Conservation (phyloP, 2,888 invertebrate species). For the Sinodicranocentrus sp. region DNA sequence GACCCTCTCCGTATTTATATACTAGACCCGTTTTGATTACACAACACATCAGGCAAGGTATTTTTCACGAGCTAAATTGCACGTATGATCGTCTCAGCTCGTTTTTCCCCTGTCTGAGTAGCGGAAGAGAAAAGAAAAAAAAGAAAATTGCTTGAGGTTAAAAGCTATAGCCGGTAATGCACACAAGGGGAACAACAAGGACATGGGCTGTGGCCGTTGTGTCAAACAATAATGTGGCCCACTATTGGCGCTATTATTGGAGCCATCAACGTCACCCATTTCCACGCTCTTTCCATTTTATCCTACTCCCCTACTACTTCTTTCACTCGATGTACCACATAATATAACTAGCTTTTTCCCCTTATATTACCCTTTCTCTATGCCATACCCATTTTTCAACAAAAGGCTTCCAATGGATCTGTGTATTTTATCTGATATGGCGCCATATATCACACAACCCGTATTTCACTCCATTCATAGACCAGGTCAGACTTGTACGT, state of each 20-base stretch:
- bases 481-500: too few species aligned
- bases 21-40: constrained; percentile 42
- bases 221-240: constrained; percentile 58
- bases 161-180: constrained; percentile 19
- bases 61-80: constrained; percentile 64
- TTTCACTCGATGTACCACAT: constrained; percentile 49
- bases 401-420: too few species aligned
- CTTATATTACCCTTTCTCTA: constrained; percentile 16
- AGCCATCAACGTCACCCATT: constrained; percentile 59
- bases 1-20: not conserved
- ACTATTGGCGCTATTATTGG: constrained; percentile 60
- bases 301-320: constrained; percentile 20
- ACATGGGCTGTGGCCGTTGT: constrained; percentile 42
- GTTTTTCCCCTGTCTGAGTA: not conserved
- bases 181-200: constrained; percentile 39
- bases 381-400: too few species aligned
- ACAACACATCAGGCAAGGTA: constrained; percentile 55
- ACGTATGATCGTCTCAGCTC: constrained; percentile 55
- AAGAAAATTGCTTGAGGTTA: constrained; percentile 59
- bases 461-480: too few species aligned
- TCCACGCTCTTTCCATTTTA: constrained; percentile 17
- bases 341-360: constrained; percentile 34
- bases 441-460: too few species aligned
- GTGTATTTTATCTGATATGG: too few species aligned
- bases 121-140: constrained; percentile 15